A percentile compares a stretch with the other conserved stretches of the same genome.
These are phyloP conservation scores for Chelmon rostratus DNA, from an alignment of 2,797 vertebrate species.

Conservation along the genomic window DNA sequence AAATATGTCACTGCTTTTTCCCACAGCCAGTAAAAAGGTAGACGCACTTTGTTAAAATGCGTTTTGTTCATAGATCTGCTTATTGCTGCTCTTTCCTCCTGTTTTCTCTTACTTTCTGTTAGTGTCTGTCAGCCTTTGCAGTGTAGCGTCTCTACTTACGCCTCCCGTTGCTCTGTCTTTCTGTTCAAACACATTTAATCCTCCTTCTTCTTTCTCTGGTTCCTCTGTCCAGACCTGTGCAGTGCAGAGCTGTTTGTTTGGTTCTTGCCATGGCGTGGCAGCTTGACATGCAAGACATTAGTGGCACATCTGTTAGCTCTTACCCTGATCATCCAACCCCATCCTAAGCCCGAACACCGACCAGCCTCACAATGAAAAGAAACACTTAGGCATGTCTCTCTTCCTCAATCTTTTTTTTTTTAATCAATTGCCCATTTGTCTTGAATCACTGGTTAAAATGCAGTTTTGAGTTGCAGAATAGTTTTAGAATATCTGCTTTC, in stretches of 20 bases:
- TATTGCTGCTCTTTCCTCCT: neutral
- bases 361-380: constrained; percentile 19
- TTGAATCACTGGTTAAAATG: constrained; percentile 10
- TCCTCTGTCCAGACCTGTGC: constrained; percentile 20
- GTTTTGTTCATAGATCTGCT: constrained; percentile 4
- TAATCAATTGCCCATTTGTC: neutral
- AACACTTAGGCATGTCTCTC: constrained; percentile 19
- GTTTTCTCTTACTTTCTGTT: constrained; percentile 3
- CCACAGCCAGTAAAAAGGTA: neutral
- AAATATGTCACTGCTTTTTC: constrained; percentile 27
- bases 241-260: constrained; percentile 24
- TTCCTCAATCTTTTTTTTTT: neutral
- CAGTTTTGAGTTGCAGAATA: neutral
- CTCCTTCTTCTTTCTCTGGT: neutral
- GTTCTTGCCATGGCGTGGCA: constrained; percentile 40
- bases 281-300: constrained; percentile 58
- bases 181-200: constrained; percentile 1
- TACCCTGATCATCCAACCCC: constrained; percentile 53
- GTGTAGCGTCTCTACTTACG: neutral
- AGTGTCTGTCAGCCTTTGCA: neutral
- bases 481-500: neutral
- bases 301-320: constrained; percentile 68
- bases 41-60: constrained; percentile 1
- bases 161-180: constrained; percentile 11
- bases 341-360: constrained; percentile 38